A percentile compares a stretch with the other conserved stretches of the same genome.
Evolutionary conservation across 2,797 vertebrate genomes (phyloP).

Genomic region (Hippoglossus hippoglossus): DNA sequence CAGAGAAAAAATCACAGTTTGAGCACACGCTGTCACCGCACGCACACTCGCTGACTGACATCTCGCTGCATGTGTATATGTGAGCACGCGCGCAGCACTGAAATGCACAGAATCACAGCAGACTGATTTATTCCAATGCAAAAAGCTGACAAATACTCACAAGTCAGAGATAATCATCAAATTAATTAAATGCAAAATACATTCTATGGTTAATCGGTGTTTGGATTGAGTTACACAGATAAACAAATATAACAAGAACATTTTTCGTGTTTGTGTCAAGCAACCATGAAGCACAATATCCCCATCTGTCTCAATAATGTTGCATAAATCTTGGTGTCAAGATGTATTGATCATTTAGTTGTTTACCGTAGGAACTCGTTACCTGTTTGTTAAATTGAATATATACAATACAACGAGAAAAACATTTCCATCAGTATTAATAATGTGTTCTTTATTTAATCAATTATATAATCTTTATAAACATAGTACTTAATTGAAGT

Average conservation of each 20-base stretch:
- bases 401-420: no score
- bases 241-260: not conserved
- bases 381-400: not conserved
- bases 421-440: no score
- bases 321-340: not conserved
- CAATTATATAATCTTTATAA: no score
- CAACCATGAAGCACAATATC: not conserved
- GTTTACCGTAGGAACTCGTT: no score
- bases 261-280: not conserved
- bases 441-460: no score
- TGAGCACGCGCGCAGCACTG: constrained; percentile 3
- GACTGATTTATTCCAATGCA: not conserved
- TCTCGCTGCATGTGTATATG: not conserved
- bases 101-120: constrained; percentile 5
- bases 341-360: not conserved
- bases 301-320: not conserved
- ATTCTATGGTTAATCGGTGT: not conserved
- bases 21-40: constrained; percentile 31
- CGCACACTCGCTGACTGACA: constrained; percentile 40
- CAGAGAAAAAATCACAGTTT: constrained; percentile 57
- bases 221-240: not conserved
- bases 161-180: constrained; percentile 1
- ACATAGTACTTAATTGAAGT: no score
- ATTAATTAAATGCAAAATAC: not conserved
- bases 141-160: not conserved